Evolutionary conservation across 1,140 invertebrate species (phyloP).

Genomic region (Protaetia brevitarsis): DNA sequence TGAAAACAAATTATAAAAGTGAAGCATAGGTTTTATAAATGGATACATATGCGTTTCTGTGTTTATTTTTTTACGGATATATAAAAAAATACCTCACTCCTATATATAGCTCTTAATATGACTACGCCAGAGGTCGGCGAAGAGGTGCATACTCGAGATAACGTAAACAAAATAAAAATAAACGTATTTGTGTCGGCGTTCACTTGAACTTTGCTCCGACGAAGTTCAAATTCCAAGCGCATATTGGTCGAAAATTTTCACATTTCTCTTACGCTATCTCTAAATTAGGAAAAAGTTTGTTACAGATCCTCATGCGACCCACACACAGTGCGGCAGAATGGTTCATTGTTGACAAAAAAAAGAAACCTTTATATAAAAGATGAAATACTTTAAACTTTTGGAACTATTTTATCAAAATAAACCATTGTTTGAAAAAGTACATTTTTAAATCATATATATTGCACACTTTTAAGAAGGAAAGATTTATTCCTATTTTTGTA

Average conservation of each 20-base stretch:
- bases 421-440: too few relatives aligned
- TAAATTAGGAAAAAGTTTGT: too few relatives aligned
- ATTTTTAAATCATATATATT: too few relatives aligned
- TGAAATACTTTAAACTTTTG: too few relatives aligned
- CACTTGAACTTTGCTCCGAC: not conserved
- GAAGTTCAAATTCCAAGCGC: not conserved
- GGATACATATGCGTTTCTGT: not conserved
- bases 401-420: too few relatives aligned
- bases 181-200: not conserved
- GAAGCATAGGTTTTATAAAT: not conserved
- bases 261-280: not conserved
- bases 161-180: not conserved
- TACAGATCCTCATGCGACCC: too few relatives aligned
- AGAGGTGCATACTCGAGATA: not conserved
- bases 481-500: too few relatives aligned
- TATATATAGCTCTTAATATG: not conserved
- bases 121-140: not conserved
- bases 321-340: too few relatives aligned
- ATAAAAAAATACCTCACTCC: not conserved
- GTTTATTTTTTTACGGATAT: not conserved
- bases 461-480: too few relatives aligned
- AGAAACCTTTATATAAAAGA: too few relatives aligned
- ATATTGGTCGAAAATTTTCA: not conserved
- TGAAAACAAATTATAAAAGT: constrained; percentile 23
- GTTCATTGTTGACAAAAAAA: too few relatives aligned